phyloP scores from a whole-genome alignment of 1,140 invertebrate genomes.

The Ips nitidus region DNA sequence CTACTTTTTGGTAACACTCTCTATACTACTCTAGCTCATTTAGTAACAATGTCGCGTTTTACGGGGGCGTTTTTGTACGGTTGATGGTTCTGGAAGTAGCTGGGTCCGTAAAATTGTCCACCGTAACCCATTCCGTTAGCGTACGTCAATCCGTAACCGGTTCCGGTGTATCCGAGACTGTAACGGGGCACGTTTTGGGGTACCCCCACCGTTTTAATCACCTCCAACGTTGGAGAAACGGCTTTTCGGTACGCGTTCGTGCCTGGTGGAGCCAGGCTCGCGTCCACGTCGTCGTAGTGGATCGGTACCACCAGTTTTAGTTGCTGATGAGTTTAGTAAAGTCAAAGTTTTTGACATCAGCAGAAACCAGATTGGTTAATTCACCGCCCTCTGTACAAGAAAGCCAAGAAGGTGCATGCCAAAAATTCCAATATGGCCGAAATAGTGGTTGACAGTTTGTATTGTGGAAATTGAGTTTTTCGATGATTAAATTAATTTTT shows the following conservation, averaged over 20 bases:
- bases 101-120: background rate
- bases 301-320: slow-evolving; percentile 49
- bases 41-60: background rate
- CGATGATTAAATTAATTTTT: too few relatives aligned
- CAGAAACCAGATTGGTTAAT: too few relatives aligned
- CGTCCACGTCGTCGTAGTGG: slow-evolving; percentile 37
- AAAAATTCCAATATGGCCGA: too few relatives aligned
- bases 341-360: background rate
- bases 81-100: slow-evolving; percentile 1
- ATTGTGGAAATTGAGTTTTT: too few relatives aligned
- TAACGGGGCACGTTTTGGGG: slow-evolving; percentile 33
- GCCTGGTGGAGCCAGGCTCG: slow-evolving; percentile 33
- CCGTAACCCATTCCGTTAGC: background rate
- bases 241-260: slow-evolving; percentile 39
- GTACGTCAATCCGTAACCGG: slow-evolving; percentile 25
- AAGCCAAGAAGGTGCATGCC: too few relatives aligned
- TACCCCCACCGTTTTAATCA: slow-evolving; percentile 45
- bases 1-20: too few relatives aligned
- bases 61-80: background rate
- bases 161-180: slow-evolving; percentile 22
- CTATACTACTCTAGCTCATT: too few relatives aligned
- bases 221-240: slow-evolving; percentile 44
- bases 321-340: slow-evolving; percentile 35
- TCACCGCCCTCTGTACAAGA: too few relatives aligned
- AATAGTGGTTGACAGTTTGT: too few relatives aligned